Conservation (phyloP, 2,888 invertebrate species). For the Trypoxylon attenuatum region DNA sequence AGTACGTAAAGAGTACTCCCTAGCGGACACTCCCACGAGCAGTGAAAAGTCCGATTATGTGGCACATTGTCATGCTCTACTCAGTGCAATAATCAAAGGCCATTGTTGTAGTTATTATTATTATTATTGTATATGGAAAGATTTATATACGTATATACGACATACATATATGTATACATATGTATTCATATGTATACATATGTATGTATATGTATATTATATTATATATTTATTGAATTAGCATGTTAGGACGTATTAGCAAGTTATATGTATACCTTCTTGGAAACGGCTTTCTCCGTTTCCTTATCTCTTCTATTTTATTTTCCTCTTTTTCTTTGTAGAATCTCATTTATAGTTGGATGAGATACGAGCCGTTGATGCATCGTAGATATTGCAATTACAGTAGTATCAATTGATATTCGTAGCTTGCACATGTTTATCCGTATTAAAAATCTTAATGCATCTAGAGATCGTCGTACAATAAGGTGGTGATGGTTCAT, state of each 20-base stretch:
- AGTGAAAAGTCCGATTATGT: slow-evolving; percentile 43
- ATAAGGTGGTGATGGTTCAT: slow-evolving; percentile 56
- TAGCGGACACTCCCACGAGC: slow-evolving; percentile 11
- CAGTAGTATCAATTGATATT: slow-evolving; percentile 26
- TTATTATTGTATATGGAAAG: neutral
- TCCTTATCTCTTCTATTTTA: slow-evolving; percentile 6
- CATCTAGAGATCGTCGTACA: slow-evolving; percentile 20
- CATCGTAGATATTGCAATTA: slow-evolving; percentile 1
- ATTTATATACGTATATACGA: slow-evolving; percentile 26
- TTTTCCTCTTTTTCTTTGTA: slow-evolving; percentile 1
- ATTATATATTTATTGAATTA: slow-evolving; percentile 60
- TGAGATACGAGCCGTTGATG: slow-evolving; percentile 19
- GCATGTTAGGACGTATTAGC: slow-evolving; percentile 50
- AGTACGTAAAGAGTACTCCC: neutral
- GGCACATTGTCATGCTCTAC: slow-evolving; percentile 65
- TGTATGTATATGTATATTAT: slow-evolving; percentile 4
- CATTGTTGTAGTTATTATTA: slow-evolving; percentile 63
- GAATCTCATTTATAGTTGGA: too few relatives aligned
- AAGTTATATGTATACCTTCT: slow-evolving; percentile 50
- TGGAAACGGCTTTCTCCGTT: slow-evolving; percentile 25
- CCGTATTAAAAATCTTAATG: slow-evolving; percentile 29
- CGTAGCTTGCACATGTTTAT: slow-evolving; percentile 47
- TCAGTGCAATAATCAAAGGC: slow-evolving; percentile 71
- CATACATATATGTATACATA: neutral
- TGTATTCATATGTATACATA: slow-evolving; percentile 6